phyloP scores from a whole-genome alignment of 2,888 invertebrate genomes.

The Oligia strigilis region DNA sequence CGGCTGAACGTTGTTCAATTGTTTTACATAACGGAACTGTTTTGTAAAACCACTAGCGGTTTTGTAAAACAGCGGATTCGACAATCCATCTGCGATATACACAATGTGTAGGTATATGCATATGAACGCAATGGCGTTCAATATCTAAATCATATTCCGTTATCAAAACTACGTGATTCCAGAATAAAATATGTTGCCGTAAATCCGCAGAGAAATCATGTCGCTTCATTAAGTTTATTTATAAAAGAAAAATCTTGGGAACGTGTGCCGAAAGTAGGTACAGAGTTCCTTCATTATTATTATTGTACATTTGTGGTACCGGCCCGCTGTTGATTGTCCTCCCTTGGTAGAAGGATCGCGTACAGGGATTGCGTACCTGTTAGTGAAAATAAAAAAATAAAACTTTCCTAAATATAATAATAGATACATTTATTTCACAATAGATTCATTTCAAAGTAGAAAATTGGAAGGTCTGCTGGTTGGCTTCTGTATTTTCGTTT shows the following conservation, averaged over 20 bases:
- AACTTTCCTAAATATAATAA: not conserved
- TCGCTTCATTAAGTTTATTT: slow-evolving; percentile 23
- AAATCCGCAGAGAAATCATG: slow-evolving; percentile 21
- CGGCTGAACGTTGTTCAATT: not conserved
- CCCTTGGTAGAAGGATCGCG: not conserved
- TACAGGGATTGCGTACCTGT: not conserved
- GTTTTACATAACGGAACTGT: not conserved
- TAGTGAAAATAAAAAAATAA: not conserved
- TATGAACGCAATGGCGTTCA: not conserved
- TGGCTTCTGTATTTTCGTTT: too few species aligned
- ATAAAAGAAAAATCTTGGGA: not conserved
- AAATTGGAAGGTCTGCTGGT: too few species aligned
- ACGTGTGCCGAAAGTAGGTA: not conserved
- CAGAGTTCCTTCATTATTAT: not conserved
- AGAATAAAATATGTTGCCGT: slow-evolving; percentile 27
- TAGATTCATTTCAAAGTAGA: too few species aligned
- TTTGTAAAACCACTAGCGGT: not conserved
- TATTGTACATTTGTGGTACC: not conserved
- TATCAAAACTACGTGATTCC: slow-evolving; percentile 14
- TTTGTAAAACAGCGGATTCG: not conserved
- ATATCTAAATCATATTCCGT: slow-evolving; percentile 6
- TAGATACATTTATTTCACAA: too few species aligned
- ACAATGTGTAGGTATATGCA: not conserved
- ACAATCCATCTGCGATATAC: not conserved
- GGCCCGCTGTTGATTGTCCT: too few species aligned